These are phyloP conservation scores for Tortrix viridana DNA, from an alignment of 2,888 invertebrate species.

Conservation along the genomic window DNA sequence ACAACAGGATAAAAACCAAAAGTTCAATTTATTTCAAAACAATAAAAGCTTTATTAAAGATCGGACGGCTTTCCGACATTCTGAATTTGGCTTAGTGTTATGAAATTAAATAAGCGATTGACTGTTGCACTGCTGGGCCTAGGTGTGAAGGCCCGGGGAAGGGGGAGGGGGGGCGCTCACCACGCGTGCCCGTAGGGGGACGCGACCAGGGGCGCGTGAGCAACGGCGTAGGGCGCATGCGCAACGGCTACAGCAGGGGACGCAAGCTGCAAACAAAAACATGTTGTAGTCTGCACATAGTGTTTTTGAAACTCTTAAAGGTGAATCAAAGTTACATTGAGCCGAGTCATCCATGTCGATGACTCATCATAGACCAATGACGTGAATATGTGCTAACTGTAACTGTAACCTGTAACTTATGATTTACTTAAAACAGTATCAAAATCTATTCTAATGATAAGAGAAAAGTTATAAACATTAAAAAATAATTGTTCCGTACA, in stretches of 20 bases:
- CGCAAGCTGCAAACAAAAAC: constrained; percentile 59
- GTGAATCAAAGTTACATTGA: too few relatives aligned
- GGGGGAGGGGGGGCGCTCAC: constrained; percentile 52
- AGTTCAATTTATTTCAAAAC: constrained; percentile 53
- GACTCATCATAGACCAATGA: too few relatives aligned
- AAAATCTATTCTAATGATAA: too few relatives aligned
- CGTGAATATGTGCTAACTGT: too few relatives aligned
- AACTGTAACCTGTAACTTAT: too few relatives aligned
- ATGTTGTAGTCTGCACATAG: too few relatives aligned
- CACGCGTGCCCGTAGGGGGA: constrained; percentile 69
- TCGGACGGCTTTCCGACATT: constrained; percentile 53
- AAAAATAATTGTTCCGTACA: too few relatives aligned
- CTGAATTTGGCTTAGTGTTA: constrained; percentile 55
- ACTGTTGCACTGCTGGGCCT: constrained; percentile 69
- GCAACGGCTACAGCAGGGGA: constrained; percentile 69
- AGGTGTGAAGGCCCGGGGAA: constrained; percentile 46
- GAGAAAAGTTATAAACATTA: too few relatives aligned
- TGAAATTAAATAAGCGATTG: constrained; percentile 64
- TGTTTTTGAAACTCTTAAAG: too few relatives aligned
- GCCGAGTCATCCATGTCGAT: too few relatives aligned
- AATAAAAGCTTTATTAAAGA: constrained; percentile 55
- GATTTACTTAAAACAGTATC: not conserved
- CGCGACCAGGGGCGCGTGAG: constrained; percentile 60
- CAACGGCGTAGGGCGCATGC: constrained; percentile 62
- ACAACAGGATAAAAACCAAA: constrained; percentile 25